Percentiles rank a stretch among this genome's conserved stretches.
These are phyloP conservation scores for Moxostoma hubbsi DNA, from an alignment of 2,797 vertebrate genomes.

Conservation along the genomic window DNA sequence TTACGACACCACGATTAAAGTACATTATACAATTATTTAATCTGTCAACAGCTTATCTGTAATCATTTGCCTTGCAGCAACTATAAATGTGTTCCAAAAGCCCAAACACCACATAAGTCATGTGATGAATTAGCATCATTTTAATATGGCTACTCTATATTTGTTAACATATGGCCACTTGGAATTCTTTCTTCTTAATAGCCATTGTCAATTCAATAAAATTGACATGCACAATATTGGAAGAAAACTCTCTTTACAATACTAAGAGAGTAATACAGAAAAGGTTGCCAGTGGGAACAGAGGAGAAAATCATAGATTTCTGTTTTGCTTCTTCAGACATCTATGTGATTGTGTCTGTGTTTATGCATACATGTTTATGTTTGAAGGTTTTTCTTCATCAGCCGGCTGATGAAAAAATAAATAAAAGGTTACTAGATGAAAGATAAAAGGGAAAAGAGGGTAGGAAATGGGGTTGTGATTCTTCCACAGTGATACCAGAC, in stretches of 20 bases:
- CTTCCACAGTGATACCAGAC: constrained; percentile 44
- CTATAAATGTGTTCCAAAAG: constrained; percentile 2
- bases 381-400: not conserved
- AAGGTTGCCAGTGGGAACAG: not conserved
- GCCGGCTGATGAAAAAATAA: not conserved
- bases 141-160: not conserved
- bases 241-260: not conserved
- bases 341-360: not conserved
- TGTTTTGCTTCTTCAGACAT: not conserved
- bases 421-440: not conserved
- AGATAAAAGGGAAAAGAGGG: constrained; percentile 17
- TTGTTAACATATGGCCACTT: not conserved
- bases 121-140: not conserved
- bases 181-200: not conserved
- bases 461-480: constrained; percentile 37
- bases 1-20: too few species aligned
- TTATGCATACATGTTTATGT: constrained; percentile 14
- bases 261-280: not conserved
- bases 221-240: not conserved
- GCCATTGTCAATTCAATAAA: not conserved
- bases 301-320: not conserved
- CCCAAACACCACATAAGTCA: not conserved
- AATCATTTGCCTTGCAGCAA: constrained; percentile 1
- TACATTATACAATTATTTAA: not conserved
- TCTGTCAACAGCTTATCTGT: not conserved